These are phyloP conservation scores for Homarus gammarus DNA, from an alignment of 2,888 invertebrate species.

Conservation along the genomic window DNA sequence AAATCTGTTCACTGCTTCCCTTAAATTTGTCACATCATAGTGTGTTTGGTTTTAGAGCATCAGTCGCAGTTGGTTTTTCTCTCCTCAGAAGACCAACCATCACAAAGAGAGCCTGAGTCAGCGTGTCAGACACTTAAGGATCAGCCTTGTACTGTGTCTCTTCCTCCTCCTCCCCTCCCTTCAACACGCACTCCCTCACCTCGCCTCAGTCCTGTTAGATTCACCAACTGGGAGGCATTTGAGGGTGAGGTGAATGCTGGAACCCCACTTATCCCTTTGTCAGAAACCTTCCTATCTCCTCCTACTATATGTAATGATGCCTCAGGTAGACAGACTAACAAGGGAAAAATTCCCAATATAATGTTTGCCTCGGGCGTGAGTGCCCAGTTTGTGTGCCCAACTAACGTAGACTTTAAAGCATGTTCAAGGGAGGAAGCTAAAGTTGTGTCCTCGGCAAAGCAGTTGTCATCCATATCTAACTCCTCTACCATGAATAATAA, in stretches of 20 bases:
- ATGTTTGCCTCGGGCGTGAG: constrained; percentile 71
- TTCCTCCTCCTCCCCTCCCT: constrained; percentile 36
- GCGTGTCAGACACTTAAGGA: constrained; percentile 24
- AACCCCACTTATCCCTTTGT: constrained; percentile 63
- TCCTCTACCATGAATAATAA: background rate
- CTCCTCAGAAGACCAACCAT: constrained; percentile 54
- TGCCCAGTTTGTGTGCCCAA: constrained; percentile 65
- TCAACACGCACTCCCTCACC: constrained; percentile 37
- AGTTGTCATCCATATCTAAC: constrained; percentile 2
- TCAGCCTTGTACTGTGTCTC: constrained; percentile 14
- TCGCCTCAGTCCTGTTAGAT: constrained; percentile 26
- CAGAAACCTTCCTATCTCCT: constrained; percentile 37
- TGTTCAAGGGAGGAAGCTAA: constrained; percentile 23
- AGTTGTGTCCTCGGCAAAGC: constrained; percentile 2
- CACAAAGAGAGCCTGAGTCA: constrained; percentile 31
- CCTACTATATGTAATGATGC: constrained; percentile 7
- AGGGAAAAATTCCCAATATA: constrained; percentile 15
- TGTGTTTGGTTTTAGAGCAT: background rate
- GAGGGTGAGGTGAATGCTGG: constrained; percentile 62
- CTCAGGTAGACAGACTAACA: constrained; percentile 25
- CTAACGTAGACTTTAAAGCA: constrained; percentile 52
- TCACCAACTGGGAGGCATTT: constrained; percentile 50
- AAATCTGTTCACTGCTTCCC: background rate
- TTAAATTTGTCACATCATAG: background rate
- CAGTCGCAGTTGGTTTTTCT: constrained; percentile 40